Conservation (phyloP, 2,113 vertebrate species). For the Danionella cerebrum region DNA sequence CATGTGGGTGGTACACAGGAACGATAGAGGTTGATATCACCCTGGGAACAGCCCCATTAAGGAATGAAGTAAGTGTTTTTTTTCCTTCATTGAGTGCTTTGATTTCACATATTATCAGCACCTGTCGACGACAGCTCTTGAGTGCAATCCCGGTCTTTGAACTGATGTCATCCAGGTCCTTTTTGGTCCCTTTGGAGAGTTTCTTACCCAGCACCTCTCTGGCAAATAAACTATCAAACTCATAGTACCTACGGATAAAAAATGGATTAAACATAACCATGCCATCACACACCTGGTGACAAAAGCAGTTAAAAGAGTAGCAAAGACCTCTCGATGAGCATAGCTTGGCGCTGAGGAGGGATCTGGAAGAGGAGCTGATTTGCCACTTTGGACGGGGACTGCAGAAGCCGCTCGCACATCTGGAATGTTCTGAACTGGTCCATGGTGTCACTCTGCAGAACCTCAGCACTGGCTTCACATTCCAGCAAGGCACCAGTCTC, state of each 20-base stretch:
- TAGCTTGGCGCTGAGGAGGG: constrained; percentile 73
- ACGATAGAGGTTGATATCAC: too few relatives aligned
- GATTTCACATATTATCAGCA: constrained; percentile 26
- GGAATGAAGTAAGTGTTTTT: too few relatives aligned
- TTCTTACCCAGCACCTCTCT: constrained; percentile 86
- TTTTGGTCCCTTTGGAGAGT: constrained; percentile 86
- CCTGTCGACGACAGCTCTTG: constrained; percentile 84
- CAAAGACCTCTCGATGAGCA: constrained; percentile 78
- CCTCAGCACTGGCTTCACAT: constrained; percentile 72
- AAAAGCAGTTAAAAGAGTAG: neutral
- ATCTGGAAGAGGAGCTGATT: constrained; percentile 87
- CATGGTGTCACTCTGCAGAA: constrained; percentile 85
- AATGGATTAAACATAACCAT: neutral
- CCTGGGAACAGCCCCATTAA: too few relatives aligned
- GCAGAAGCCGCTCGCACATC: constrained; percentile 82
- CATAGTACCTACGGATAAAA: constrained; percentile 68
- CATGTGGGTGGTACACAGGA: too few relatives aligned
- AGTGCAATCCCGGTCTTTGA: constrained; percentile 75
- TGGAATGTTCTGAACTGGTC: constrained; percentile 88
- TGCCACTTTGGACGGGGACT: constrained; percentile 74
- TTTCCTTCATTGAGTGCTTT: too few relatives aligned
- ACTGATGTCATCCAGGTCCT: constrained; percentile 82
- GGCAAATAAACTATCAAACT: constrained; percentile 78
- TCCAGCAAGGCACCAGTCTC: constrained; percentile 74
- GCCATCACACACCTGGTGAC: neutral